phyloP scores from a whole-genome alignment of 2,797 vertebrate species.

The Capromys pilorides region DNA sequence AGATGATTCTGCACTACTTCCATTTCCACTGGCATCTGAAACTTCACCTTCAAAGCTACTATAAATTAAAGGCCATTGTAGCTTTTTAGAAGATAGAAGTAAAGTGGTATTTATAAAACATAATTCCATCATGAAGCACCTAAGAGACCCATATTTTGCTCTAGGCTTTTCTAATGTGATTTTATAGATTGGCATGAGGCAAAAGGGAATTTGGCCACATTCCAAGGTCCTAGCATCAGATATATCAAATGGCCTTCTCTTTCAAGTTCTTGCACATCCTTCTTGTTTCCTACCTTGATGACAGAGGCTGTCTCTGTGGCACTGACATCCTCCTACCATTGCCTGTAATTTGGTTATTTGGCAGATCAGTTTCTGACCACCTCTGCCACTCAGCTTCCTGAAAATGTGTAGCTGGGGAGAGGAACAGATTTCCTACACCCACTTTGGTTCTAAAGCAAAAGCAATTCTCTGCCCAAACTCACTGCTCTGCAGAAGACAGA shows the following conservation, averaged over 20 bases:
- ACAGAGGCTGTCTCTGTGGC: not conserved
- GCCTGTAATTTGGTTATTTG: not conserved
- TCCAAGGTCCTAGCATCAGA: slow-evolving; percentile 1
- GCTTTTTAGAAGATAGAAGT: accelerated
- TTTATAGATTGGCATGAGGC: not conserved
- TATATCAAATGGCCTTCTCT: not conserved
- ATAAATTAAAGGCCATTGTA: not conserved
- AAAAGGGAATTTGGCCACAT: not conserved
- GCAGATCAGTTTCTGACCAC: slow-evolving; percentile 28
- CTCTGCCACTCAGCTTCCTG: slow-evolving; percentile 40
- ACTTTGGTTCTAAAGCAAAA: slow-evolving; percentile 62
- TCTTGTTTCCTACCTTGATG: not conserved
- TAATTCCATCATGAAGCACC: not conserved
- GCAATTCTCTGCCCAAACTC: slow-evolving; percentile 37
- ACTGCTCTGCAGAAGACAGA: slow-evolving; percentile 61
- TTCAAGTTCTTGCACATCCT: not conserved
- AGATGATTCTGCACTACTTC: not conserved
- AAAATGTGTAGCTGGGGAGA: slow-evolving; percentile 19
- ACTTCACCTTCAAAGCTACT: not conserved
- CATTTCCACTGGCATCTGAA: not conserved
- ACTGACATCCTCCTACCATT: not conserved
- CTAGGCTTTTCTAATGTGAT: slow-evolving; percentile 11
- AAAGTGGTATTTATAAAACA: not conserved
- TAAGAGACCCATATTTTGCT: not conserved
- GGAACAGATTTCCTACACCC: slow-evolving; percentile 77